Evolutionary conservation across 2,888 invertebrate genomes (phyloP).

Genomic region (Entomobrya multifasciata): DNA sequence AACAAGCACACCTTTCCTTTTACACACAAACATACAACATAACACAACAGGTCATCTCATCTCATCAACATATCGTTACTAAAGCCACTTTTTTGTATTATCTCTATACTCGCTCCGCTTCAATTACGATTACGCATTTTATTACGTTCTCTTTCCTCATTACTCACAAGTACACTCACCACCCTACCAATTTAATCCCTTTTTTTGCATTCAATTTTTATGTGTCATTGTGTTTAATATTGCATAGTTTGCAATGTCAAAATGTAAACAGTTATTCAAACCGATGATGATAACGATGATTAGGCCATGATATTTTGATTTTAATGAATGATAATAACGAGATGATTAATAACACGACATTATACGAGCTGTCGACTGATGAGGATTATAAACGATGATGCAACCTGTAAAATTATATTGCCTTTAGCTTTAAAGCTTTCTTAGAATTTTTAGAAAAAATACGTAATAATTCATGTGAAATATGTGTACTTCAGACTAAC

Average conservation of each 20-base stretch:
- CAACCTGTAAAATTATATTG: constrained; percentile 11
- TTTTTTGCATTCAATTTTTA: background rate
- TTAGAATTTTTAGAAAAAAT: background rate
- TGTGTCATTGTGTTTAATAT: background rate
- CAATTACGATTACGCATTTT: constrained; percentile 29
- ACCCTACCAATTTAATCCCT: background rate
- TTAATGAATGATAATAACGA: background rate
- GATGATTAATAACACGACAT: background rate
- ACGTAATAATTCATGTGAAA: constrained; percentile 4
- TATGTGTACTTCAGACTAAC: background rate
- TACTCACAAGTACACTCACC: constrained; percentile 20
- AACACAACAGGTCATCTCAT: too few relatives aligned
- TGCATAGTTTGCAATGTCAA: too few relatives aligned
- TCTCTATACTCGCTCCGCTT: constrained; percentile 7
- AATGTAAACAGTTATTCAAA: background rate
- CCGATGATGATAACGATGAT: constrained; percentile 21
- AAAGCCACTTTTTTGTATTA: background rate
- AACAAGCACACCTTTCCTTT: too few relatives aligned
- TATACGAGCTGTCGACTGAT: too few relatives aligned
- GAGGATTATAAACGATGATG: too few relatives aligned
- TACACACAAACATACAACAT: too few relatives aligned
- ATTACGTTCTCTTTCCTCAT: constrained; percentile 18
- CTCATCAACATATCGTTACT: background rate
- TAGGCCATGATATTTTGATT: background rate
- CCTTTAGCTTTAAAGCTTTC: background rate